Conservation (phyloP, 2,888 invertebrate species). For the Agrotis puta region DNA sequence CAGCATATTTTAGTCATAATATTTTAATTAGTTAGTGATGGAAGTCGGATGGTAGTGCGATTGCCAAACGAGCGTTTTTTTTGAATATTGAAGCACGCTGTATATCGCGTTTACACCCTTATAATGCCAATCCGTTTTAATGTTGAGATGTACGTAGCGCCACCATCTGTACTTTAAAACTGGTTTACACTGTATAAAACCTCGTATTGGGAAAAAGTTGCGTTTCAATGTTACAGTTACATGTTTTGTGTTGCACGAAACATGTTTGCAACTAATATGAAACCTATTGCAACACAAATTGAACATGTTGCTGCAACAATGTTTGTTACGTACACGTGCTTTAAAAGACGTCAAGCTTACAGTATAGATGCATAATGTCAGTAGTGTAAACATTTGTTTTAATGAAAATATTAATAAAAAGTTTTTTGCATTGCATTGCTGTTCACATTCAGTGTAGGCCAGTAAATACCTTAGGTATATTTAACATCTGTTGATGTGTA, state of each 20-base stretch:
- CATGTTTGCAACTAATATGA: neutral
- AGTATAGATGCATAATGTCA: neutral
- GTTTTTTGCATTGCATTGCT: neutral
- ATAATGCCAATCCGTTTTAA: neutral
- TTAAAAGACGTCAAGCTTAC: neutral
- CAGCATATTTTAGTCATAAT: constrained; percentile 37
- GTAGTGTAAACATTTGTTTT: neutral
- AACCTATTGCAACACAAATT: neutral
- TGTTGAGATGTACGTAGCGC: constrained; percentile 2
- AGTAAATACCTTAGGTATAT: constrained; percentile 1
- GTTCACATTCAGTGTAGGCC: constrained; percentile 11
- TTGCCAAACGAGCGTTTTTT: neutral
- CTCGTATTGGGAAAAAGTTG: neutral
- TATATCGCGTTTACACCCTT: constrained; percentile 2
- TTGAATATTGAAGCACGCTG: constrained; percentile 6
- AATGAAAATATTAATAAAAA: neutral
- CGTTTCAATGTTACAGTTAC: neutral
- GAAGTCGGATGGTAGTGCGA: neutral
- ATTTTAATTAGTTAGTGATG: neutral
- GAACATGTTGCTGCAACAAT: neutral
- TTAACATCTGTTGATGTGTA: neutral
- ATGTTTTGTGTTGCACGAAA: neutral
- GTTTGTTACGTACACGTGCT: neutral
- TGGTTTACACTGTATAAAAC: constrained; percentile 10
- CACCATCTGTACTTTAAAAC: constrained; percentile 3